These are phyloP conservation scores for Lophius americanus DNA, from an alignment of 2,797 vertebrate species.

Conservation along the genomic window DNA sequence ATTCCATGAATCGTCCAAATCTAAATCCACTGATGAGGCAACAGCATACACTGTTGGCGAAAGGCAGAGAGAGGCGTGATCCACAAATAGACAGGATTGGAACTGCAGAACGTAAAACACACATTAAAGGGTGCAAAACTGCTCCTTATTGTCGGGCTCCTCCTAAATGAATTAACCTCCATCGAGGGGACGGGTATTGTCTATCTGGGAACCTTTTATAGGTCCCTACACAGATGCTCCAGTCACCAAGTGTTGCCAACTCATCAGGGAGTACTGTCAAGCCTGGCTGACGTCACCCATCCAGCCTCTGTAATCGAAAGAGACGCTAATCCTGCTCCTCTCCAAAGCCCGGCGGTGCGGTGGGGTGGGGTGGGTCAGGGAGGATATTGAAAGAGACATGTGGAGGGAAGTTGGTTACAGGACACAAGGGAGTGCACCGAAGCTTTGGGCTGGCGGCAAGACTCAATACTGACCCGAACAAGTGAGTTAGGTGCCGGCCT, in stretches of 20 bases:
- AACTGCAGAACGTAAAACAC: slow-evolving; percentile 2
- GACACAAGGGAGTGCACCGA: slow-evolving; percentile 25
- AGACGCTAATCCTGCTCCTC: slow-evolving; percentile 84
- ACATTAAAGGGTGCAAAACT: neutral
- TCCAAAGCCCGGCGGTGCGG: slow-evolving; percentile 90
- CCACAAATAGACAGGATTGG: slow-evolving; percentile 2
- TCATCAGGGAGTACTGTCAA: slow-evolving; percentile 65
- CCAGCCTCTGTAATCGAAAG: slow-evolving; percentile 79
- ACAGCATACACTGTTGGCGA: slow-evolving; percentile 38
- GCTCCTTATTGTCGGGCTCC: neutral
- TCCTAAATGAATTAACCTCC: neutral
- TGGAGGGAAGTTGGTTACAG: slow-evolving; percentile 62
- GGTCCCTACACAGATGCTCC: slow-evolving; percentile 50
- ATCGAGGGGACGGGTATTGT: neutral
- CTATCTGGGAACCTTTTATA: slow-evolving; percentile 35
- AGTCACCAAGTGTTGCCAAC: slow-evolving; percentile 49
- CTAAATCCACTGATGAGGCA: slow-evolving; percentile 78
- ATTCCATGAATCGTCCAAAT: slow-evolving; percentile 81
- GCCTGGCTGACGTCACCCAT: slow-evolving; percentile 77
- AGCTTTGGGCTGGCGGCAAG: slow-evolving; percentile 23
- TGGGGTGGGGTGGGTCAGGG: slow-evolving; percentile 73
- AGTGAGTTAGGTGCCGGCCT: slow-evolving; percentile 18
- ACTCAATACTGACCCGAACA: slow-evolving; percentile 22
- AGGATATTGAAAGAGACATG: slow-evolving; percentile 67
- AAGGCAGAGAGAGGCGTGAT: slow-evolving; percentile 6